Percentiles rank a stretch among this genome's conserved stretches.
Conservation (phyloP, 2,797 vertebrate genomes). For the Falco cherrug region DNA sequence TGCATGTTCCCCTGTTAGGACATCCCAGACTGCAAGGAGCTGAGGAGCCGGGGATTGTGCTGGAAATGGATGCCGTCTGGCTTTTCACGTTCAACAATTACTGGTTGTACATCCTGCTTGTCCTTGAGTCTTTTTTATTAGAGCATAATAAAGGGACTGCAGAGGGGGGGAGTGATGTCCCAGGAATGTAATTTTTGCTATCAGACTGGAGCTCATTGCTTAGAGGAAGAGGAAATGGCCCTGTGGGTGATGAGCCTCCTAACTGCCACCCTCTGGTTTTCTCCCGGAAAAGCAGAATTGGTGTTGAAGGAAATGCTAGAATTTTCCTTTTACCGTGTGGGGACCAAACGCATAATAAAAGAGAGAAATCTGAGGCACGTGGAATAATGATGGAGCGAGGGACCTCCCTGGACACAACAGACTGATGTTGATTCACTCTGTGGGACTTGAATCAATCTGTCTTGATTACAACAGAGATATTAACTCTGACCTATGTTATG, state of each 20-base stretch:
- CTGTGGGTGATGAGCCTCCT: neutral
- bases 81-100: neutral
- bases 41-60: neutral
- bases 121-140: neutral
- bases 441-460: neutral
- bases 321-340: neutral
- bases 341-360: neutral
- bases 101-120: neutral
- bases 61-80: neutral
- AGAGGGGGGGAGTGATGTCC: neutral
- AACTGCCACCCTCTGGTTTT: neutral
- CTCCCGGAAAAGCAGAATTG: neutral
- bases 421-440: neutral
- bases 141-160: neutral
- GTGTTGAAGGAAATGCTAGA: neutral
- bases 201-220: neutral
- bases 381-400: neutral
- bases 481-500: neutral
- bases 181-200: neutral
- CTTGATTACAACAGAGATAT: neutral
- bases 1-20: neutral
- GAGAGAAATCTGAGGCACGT: neutral
- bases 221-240: neutral
- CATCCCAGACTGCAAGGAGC: neutral
- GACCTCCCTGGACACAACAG: neutral